Conservation (phyloP, 2,797 vertebrate genomes). For the Neopelma chrysocephalum region DNA sequence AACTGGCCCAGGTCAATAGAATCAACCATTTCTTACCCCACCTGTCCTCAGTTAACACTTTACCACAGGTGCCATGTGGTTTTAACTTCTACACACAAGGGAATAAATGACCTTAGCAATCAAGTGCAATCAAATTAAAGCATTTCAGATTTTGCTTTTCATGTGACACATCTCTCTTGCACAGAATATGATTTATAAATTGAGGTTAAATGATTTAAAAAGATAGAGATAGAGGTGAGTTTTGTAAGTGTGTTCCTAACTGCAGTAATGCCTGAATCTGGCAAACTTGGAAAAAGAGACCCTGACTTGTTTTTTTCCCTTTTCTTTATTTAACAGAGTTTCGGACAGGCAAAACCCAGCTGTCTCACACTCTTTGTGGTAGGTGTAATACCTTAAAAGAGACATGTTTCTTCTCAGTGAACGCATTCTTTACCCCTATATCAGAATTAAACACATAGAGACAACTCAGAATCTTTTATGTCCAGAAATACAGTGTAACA, state of each 20-base stretch:
- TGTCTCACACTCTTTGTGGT: slow-evolving; percentile 97
- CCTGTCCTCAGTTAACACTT: not conserved
- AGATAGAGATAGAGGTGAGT: not conserved
- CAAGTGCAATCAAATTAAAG: not conserved
- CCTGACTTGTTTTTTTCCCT: not conserved
- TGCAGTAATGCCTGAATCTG: not conserved
- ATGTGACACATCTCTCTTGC: not conserved
- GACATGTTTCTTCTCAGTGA: not conserved
- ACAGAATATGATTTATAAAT: not conserved
- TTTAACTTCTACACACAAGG: not conserved
- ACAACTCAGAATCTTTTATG: not conserved
- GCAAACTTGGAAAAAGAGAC: not conserved
- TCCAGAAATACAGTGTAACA: not conserved
- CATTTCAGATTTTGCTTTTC: not conserved
- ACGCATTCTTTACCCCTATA: not conserved
- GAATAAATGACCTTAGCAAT: not conserved
- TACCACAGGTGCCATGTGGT: not conserved
- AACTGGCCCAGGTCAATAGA: not conserved
- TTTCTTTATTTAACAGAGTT: slow-evolving; percentile 84
- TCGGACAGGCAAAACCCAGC: slow-evolving; percentile 96
- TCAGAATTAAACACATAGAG: not conserved
- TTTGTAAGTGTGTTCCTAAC: not conserved
- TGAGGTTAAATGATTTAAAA: not conserved
- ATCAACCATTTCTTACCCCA: not conserved
- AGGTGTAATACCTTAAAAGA: slow-evolving; percentile 55